These are phyloP conservation scores for Nipponacmea schrenckii DNA, from an alignment of 2,888 invertebrate species.

Conservation along the genomic window DNA sequence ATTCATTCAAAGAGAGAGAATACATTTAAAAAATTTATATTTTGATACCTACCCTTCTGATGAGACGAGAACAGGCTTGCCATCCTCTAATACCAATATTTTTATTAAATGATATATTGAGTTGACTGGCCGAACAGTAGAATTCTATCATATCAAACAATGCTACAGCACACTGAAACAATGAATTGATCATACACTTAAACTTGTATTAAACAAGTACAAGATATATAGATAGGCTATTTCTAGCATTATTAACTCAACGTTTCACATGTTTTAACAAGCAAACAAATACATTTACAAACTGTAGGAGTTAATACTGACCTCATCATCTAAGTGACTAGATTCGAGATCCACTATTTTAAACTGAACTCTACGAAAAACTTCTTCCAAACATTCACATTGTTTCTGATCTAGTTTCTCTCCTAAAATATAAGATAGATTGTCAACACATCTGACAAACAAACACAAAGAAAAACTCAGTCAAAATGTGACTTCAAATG, in stretches of 20 bases:
- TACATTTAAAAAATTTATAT: background rate
- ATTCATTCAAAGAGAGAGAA: background rate
- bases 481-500: too few relatives aligned
- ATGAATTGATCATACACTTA: background rate
- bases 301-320: slow-evolving; percentile 48
- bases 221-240: background rate
- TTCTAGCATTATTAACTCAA: too few relatives aligned
- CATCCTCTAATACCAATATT: slow-evolving; percentile 83
- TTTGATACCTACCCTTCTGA: slow-evolving; percentile 76
- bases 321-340: slow-evolving; percentile 79
- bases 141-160: slow-evolving; percentile 93
- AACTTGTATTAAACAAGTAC: background rate
- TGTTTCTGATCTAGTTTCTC: slow-evolving; percentile 76
- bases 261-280: too few relatives aligned
- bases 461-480: background rate
- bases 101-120: slow-evolving; percentile 82
- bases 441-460: background rate
- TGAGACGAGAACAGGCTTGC: slow-evolving; percentile 83
- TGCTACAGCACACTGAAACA: slow-evolving; percentile 75
- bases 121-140: slow-evolving; percentile 82
- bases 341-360: slow-evolving; percentile 77
- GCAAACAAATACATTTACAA: too few relatives aligned
- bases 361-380: slow-evolving; percentile 83
- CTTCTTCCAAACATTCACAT: slow-evolving; percentile 85
- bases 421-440: slow-evolving; percentile 68